phyloP scores from a whole-genome alignment of 1,140 invertebrate species.

The Melitaea cinxia region DNA sequence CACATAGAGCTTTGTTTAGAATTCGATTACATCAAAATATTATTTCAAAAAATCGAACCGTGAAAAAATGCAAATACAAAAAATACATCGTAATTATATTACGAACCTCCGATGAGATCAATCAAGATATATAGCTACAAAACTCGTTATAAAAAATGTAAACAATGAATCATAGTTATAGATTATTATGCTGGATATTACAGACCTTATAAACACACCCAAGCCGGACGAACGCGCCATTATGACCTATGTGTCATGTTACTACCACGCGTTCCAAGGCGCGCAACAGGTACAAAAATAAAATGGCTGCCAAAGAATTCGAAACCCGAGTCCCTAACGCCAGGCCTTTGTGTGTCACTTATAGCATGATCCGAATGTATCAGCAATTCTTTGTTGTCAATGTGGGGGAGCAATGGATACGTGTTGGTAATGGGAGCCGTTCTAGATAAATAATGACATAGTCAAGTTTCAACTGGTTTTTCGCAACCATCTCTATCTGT shows the following conservation, averaged over 20 bases:
- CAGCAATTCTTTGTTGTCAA: constrained; percentile 9
- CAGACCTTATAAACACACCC: constrained; percentile 98
- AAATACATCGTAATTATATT: not conserved
- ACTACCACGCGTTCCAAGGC: constrained; percentile 99
- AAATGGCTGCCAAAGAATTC: constrained; percentile 52
- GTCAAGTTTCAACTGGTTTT: constrained; percentile 12
- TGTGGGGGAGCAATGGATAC: constrained; percentile 28
- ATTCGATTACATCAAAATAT: too few relatives aligned
- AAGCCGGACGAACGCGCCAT: constrained; percentile 98
- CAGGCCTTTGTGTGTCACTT: constrained; percentile 73
- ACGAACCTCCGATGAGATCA: not conserved
- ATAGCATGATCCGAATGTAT: constrained; percentile 68
- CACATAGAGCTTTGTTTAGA: too few relatives aligned
- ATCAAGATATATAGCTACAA: not conserved
- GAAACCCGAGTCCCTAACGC: constrained; percentile 64
- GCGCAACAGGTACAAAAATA: constrained; percentile 92
- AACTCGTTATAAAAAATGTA: constrained; percentile 25
- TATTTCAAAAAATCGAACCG: too few relatives aligned
- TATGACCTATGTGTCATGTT: constrained; percentile 99
- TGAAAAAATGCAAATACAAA: not conserved
- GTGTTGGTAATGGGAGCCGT: constrained; percentile 31
- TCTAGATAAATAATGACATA: not conserved
- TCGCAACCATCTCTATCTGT: constrained; percentile 24
- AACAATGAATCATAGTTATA: constrained; percentile 39
- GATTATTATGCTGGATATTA: constrained; percentile 67